These are phyloP conservation scores for Pseudolycoriella hygida DNA, from an alignment of 2,888 invertebrate species.

Conservation along the genomic window DNA sequence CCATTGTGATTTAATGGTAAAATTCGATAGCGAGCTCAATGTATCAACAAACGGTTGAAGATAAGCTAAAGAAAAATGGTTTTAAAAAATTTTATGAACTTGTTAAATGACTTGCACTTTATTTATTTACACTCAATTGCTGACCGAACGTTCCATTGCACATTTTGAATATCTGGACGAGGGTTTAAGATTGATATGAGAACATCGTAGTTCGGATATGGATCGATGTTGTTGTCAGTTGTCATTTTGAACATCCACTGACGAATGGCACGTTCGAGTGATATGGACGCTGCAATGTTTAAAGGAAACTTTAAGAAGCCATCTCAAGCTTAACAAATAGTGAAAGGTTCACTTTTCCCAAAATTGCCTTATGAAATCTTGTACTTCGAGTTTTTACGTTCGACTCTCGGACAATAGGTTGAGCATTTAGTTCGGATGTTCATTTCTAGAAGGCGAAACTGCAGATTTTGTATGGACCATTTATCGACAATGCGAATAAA, in stretches of 20 bases:
- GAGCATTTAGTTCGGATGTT: too few species aligned
- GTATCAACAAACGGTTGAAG: slow-evolving; percentile 57
- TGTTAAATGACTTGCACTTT: slow-evolving; percentile 7
- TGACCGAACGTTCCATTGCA: slow-evolving; percentile 48
- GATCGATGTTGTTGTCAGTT: slow-evolving; percentile 29
- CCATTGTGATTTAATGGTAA: slow-evolving; percentile 78
- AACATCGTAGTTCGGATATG: slow-evolving; percentile 51
- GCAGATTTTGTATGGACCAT: too few species aligned
- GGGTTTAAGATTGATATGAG: slow-evolving; percentile 72
- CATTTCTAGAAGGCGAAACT: too few species aligned
- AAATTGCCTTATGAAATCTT: too few species aligned
- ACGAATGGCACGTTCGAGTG: too few species aligned
- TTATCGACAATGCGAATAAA: too few species aligned
- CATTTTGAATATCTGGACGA: slow-evolving; percentile 48
- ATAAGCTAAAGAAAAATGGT: slow-evolving; percentile 39
- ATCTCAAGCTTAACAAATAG: too few species aligned
- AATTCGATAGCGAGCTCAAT: slow-evolving; percentile 51
- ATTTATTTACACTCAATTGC: slow-evolving; percentile 43
- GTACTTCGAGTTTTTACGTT: too few species aligned
- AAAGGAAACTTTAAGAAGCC: too few species aligned
- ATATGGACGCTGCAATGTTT: too few species aligned
- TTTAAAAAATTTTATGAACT: not conserved
- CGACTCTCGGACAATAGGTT: too few species aligned
- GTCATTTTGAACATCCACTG: slow-evolving; percentile 14
- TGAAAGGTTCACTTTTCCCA: too few species aligned